phyloP scores from a whole-genome alignment of 64 coral and sea anemone species.

The Cladopsammia gracilis region DNA sequence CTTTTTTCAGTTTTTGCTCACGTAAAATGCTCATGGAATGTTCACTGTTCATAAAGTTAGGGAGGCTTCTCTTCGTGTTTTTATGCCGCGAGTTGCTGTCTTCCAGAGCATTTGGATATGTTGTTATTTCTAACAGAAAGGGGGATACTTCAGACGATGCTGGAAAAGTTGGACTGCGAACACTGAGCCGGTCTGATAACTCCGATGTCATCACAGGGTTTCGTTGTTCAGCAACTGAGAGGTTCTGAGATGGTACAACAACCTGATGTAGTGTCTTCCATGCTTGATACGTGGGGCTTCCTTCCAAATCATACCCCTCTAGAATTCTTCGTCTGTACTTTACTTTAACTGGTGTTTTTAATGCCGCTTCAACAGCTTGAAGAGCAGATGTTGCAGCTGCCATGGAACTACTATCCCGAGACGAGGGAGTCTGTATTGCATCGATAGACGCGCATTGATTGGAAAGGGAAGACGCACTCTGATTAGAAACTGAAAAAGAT shows the following conservation, averaged over 20 bases:
- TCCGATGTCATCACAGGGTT: no score
- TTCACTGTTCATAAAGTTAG: conserved; percentile 45
- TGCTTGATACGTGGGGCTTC: conserved; percentile 22
- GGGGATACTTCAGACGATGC: neutral
- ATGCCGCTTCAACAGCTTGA: conserved; percentile 19
- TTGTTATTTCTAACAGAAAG: neutral
- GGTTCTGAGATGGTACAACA: neutral
- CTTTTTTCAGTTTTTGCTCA: conserved; percentile 69
- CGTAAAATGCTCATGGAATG: conserved; percentile 31
- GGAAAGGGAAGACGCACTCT: no score
- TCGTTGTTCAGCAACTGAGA: no score
- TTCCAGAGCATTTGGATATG: conserved; percentile 27
- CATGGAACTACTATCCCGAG: neutral
- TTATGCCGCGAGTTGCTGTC: neutral
- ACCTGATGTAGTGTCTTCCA: conserved; percentile 20
- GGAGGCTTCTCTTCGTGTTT: conserved; percentile 9
- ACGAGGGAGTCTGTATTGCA: no score
- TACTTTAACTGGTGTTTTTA: conserved; percentile 28
- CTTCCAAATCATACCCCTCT: conserved; percentile 55
- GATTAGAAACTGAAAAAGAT: no score
- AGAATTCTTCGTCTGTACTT: conserved; percentile 39
- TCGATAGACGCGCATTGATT: no score
- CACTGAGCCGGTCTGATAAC: no score
- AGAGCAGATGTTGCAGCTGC: neutral
- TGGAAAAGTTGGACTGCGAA: neutral